Conservation (phyloP, 2,797 vertebrate species). For the Macroramphosus scolopax region DNA sequence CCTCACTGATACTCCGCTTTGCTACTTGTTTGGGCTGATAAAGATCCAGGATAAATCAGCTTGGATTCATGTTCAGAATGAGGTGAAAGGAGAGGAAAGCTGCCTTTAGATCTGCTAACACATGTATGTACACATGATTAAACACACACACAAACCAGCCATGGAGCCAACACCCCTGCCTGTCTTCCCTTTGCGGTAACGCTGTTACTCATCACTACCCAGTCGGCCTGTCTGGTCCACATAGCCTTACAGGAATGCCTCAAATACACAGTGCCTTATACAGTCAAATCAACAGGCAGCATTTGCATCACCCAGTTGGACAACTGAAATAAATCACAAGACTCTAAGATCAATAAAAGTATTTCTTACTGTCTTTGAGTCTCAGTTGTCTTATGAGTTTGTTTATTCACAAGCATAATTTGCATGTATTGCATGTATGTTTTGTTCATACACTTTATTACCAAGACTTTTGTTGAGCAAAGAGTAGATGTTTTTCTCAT, state of each 20-base stretch:
- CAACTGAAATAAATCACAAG: constrained; percentile 5
- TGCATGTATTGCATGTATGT: too few species aligned
- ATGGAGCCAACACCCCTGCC: constrained; percentile 33
- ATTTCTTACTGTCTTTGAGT: too few species aligned
- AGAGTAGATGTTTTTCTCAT: too few species aligned
- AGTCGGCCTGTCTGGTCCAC: constrained; percentile 73
- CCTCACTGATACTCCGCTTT: constrained; percentile 64
- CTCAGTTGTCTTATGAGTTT: too few species aligned
- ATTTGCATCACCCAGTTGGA: constrained; percentile 10
- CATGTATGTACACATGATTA: constrained; percentile 23
- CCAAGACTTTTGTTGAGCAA: too few species aligned
- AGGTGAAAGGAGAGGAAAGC: constrained; percentile 15
- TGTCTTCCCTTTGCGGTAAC: constrained; percentile 50
- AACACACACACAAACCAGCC: constrained; percentile 24
- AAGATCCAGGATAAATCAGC: constrained; percentile 7
- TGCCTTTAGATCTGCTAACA: constrained; percentile 11
- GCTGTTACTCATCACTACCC: constrained; percentile 63
- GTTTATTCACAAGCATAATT: too few species aligned
- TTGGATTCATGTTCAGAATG: constrained; percentile 3
- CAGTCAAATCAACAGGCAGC: constrained; percentile 38
- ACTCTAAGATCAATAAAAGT: not conserved
- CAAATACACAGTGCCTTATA: constrained; percentile 48
- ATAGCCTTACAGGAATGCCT: constrained; percentile 71
- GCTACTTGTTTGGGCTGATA: constrained; percentile 5
- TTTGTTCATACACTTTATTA: too few species aligned